A percentile compares a stretch with the other conserved stretches of the same genome.
phyloP scores from a whole-genome alignment of 35 echinoderm and acorn worm genomes.

The Amphiura filiformis region DNA sequence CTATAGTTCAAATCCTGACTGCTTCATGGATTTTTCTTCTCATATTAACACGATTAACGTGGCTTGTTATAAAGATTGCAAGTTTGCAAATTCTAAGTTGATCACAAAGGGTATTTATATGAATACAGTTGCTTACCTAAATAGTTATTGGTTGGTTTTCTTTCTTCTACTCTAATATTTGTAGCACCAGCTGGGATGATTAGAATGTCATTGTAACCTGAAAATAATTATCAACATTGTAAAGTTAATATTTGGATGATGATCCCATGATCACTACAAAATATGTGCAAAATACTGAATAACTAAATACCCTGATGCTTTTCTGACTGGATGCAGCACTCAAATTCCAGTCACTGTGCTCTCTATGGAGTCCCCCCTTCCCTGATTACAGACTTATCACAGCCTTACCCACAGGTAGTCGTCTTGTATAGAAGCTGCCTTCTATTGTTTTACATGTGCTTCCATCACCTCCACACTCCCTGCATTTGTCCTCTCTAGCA shows the following conservation, averaged over 20 bases:
- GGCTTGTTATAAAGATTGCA: too few species aligned
- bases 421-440: slow-evolving; percentile 49
- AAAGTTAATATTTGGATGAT: neutral
- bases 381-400: too few species aligned
- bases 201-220: slow-evolving; percentile 91
- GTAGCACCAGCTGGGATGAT: slow-evolving; percentile 83
- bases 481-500: slow-evolving; percentile 74
- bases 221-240: slow-evolving; percentile 14
- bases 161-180: slow-evolving; percentile 65
- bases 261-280: neutral
- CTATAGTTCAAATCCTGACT: too few species aligned
- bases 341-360: too few species aligned
- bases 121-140: too few species aligned
- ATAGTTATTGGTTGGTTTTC: slow-evolving; percentile 58
- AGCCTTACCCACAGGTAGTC: slow-evolving; percentile 59
- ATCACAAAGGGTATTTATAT: too few species aligned
- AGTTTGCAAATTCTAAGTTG: too few species aligned
- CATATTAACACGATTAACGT: too few species aligned
- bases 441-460: slow-evolving; percentile 67
- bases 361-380: too few species aligned
- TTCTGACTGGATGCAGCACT: too few species aligned
- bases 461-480: slow-evolving; percentile 85
- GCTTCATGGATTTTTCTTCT: too few species aligned
- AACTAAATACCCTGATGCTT: too few species aligned
- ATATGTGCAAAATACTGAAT: neutral